Conservation (phyloP, 2,797 vertebrate genomes). For the Oophaga sylvatica region DNA sequence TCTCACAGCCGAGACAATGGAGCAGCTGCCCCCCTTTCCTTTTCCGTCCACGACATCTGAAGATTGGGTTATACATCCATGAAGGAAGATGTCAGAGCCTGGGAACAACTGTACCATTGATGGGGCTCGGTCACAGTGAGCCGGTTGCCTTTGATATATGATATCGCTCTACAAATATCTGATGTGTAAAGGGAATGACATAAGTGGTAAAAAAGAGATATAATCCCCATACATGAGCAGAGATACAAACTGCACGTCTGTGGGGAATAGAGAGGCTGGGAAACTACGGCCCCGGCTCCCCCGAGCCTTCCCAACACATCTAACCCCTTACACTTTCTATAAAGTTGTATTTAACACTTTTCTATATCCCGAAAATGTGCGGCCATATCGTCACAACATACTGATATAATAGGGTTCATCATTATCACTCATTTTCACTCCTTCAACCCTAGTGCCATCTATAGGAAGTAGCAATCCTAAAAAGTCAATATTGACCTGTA, state of each 20-base stretch:
- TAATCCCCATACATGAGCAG: conserved; percentile 14
- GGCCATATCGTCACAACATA: too few relatives aligned
- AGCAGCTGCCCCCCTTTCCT: conserved; percentile 3
- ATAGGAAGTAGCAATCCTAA: too few relatives aligned
- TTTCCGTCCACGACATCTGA: conserved; percentile 38
- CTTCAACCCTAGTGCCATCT: too few relatives aligned
- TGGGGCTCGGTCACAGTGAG: conserved; percentile 5
- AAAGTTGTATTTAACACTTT: neutral
- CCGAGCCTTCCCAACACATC: neutral
- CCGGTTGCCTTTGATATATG: conserved; percentile 53
- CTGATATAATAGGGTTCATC: too few relatives aligned
- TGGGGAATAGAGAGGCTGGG: conserved; percentile 6
- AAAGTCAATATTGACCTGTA: too few relatives aligned
- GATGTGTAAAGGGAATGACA: conserved; percentile 32
- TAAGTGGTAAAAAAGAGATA: neutral
- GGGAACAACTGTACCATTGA: conserved; percentile 50
- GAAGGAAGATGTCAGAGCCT: conserved; percentile 12
- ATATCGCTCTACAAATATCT: conserved; percentile 20
- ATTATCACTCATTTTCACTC: too few relatives aligned
- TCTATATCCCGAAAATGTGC: too few relatives aligned
- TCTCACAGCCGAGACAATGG: conserved; percentile 38
- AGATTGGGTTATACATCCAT: conserved; percentile 8
- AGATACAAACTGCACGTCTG: conserved; percentile 3
- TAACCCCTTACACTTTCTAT: neutral
- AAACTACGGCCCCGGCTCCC: neutral